Base-by-base conservation (phyloP, 2,797 vertebrate species). In the Rhabdophis nuchalis region DNA sequence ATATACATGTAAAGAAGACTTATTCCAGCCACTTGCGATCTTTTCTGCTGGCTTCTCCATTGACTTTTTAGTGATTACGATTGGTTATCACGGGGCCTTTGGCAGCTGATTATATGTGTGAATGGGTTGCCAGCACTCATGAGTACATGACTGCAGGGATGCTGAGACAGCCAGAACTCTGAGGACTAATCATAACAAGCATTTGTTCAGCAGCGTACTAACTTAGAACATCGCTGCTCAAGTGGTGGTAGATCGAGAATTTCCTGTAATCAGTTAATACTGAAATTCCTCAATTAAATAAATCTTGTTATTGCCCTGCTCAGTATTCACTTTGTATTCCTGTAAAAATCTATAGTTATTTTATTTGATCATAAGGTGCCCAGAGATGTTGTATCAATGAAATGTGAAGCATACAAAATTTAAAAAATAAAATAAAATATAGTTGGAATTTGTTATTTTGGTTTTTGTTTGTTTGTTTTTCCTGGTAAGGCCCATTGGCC, bases 271-370 rank as follows among this genome's bases (percentile, higher is more conserved):
- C 72, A 92, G 14, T 61, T 92, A 92, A 89, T 54, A 50, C 57
- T 89, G 72, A 53, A 46, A 89, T 92, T 52, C 50, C 58, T 89
- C 36, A 72, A 11, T 93, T 94, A 93, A 92, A 6, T 2, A 58
- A 72, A 52, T 87, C 60, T 11, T 0, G 91, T 93, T 89, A 93
- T 5, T 5, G 2, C 11, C 41, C 87, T 52, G 11, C 20, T 60
- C 6, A 32, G 18, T 60, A 86, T 58, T 61, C 60, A 87, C 87
- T 91, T 93, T 54, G 8, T 0, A 56, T 58, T 93, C 0, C 85
- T 90, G 36, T 89, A 0, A 93, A 93, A 68, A 11, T 85, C 18
- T 90, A 0, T 89, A 91, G 90, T 52, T 86, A 0, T 92, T 94
- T 91, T 27, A 94, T 16, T 25, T 56, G 53, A 53, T 6, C 1